Evolutionary conservation across 2,888 invertebrate genomes (phyloP).

Genomic region (Allacma fusca): DNA sequence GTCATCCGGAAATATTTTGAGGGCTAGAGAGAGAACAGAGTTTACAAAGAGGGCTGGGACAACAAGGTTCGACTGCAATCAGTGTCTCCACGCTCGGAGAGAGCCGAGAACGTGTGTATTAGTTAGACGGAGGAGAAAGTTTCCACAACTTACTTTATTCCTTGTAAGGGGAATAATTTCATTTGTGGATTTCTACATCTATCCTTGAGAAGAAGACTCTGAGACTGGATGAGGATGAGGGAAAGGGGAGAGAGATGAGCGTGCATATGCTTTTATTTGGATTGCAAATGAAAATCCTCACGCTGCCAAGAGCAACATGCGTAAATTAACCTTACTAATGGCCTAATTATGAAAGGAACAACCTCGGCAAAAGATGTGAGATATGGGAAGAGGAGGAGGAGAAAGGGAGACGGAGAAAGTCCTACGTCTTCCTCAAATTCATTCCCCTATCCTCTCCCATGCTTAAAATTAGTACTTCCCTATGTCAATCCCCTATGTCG

Average conservation of each 20-base stretch:
- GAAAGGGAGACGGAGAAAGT: neutral
- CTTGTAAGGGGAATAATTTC: neutral
- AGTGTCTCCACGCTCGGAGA: no score
- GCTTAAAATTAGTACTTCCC: no score
- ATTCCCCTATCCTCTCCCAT: neutral
- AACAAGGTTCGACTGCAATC: no score
- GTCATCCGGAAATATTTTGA: no score
- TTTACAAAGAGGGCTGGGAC: no score
- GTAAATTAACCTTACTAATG: conserved; percentile 27
- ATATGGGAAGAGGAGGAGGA: neutral
- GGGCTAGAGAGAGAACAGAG: neutral
- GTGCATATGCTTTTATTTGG: conserved; percentile 24
- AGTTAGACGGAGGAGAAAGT: neutral
- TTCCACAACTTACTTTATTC: conserved; percentile 6
- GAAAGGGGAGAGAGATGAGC: no score
- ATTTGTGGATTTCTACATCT: conserved; percentile 16
- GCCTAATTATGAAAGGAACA: conserved; percentile 22
- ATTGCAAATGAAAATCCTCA: conserved; percentile 27
- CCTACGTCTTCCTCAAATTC: neutral
- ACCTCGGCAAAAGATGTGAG: conserved; percentile 11
- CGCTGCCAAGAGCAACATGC: conserved; percentile 23
- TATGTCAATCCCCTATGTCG: no score
- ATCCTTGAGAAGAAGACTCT: neutral
- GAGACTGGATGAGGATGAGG: no score
- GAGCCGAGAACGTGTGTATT: neutral